These are phyloP conservation scores for Hydroisotoma schaefferi DNA, from an alignment of 2,888 invertebrate genomes.

Conservation along the genomic window DNA sequence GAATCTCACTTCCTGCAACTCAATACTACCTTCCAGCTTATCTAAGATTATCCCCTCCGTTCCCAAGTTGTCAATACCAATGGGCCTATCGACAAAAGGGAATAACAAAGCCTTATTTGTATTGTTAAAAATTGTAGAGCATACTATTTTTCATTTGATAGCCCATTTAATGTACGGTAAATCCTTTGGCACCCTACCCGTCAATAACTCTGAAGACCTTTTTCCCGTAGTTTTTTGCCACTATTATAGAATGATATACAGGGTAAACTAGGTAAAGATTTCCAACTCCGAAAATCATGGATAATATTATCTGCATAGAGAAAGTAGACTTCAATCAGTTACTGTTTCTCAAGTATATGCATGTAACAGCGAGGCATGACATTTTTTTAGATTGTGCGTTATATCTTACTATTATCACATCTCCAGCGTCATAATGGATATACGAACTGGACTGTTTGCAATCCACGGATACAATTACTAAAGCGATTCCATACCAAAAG, in stretches of 20 bases:
- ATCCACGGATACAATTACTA: neutral
- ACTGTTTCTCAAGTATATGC: too few relatives aligned
- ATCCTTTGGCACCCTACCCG: neutral
- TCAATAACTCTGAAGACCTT: conserved; percentile 21
- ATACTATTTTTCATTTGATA: neutral
- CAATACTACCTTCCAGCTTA: conserved; percentile 20
- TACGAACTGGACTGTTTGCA: conserved; percentile 4
- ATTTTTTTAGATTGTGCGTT: too few relatives aligned
- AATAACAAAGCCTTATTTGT: too few relatives aligned
- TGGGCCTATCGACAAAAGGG: too few relatives aligned
- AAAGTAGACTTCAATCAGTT: too few relatives aligned
- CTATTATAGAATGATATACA: neutral
- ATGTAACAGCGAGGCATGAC: neutral
- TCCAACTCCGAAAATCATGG: conserved; percentile 17
- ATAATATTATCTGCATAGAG: conserved; percentile 13
- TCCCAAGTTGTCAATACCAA: conserved; percentile 20
- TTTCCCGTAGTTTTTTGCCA: conserved; percentile 11
- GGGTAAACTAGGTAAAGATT: conserved; percentile 11
- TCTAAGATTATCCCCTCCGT: conserved; percentile 6
- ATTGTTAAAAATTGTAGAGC: too few relatives aligned
- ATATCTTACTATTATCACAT: conserved; percentile 17
- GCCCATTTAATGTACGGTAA: neutral
- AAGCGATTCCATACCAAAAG: conserved; percentile 25
- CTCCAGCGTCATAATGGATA: conserved; percentile 22
- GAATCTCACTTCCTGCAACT: conserved; percentile 31